Base-by-base conservation (phyloP, 1,140 invertebrate genomes). In the Ceratoteleas bidentatus region DNA sequence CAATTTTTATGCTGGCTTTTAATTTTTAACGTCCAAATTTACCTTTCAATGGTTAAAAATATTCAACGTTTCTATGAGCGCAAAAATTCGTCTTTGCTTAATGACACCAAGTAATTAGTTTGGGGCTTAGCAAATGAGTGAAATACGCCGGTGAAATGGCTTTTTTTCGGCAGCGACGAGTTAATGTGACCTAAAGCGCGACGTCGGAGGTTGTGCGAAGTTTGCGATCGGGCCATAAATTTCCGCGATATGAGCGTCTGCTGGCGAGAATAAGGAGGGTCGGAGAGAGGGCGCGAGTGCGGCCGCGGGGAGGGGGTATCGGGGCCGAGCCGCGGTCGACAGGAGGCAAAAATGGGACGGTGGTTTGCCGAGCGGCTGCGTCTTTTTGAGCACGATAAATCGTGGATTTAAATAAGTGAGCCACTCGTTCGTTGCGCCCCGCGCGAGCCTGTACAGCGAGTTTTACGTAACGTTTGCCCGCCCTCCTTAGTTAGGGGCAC, bases 381-480 rank as follows among this genome's bases (percentile, higher is more conserved):
- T 84, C 81, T 73, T 81, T 81, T 84, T 65, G 64, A 85, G 82
- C 72, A 49, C 78, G 68, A 84, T 85, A 85, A 84, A 85, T 85
- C 64, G 32, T 36, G 50, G 70, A 82, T 84, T 85, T 85, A 82
- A 85, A 85, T 85, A 85, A 84, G 64, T 77, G 82, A 76, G 62
- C 74, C 70, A 79, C 78, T 84, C 70, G 45, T 79, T 53, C 40
- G 45, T 40, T 43, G 14, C 9, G 49, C 40, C 34, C 38, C 24
- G 32, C 45, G 43, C 34, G 33, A 49, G 15, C 60, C 57, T 75
- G 58, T 64, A 70, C 53, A 24, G 60, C 52, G 11, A 66, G 49
- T 70, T 78, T 78, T 72, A 65, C 66, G 66, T 77, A 77, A 77
- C 57, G 65, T 36, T 15, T 50, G 14, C 24, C 34, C 36, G 33